Base-by-base conservation (phyloP, 1,140 invertebrate genomes). In the Hesperophylax magnus region DNA sequence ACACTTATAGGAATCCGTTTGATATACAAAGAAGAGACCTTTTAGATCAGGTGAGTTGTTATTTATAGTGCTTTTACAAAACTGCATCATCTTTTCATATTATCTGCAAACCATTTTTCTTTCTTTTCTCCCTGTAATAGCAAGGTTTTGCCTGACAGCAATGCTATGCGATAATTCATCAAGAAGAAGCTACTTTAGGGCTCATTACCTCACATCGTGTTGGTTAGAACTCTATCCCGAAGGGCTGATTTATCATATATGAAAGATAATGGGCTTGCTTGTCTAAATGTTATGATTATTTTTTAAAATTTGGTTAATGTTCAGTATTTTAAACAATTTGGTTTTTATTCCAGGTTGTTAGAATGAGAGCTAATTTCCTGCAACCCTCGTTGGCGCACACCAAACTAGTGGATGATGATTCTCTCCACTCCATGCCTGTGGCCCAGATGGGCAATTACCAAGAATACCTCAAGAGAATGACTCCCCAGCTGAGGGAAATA, bases 361-460 rank as follows among this genome's bases (percentile, higher is more conserved):
- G 96, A 85, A 98, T 99, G 97, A 93, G 98, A 74, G 95, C 96
- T 15, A 99, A 99, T 87, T 98, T 98, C 87, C 89, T 99, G 20
- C 96, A 97, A 85, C 93, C 94, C 31, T 92, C 95, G 4, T 89
- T 95, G 15, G 90, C 91, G 69, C 91, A 95, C 82, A 94, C 93
- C 1, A 94, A 94, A 84, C 87, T 97, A 53, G 92, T 97, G 76
- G 96, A 98, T 87, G 96, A 98, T 86, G 98, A 99, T 90, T 94
- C 95, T 81, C 92, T 97, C 14, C 98, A 99, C 88, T 98, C 96
- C 81, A 94, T 98, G 92, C 97, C 98, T 2, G 96, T 99, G 22
- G 94, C 96, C 65, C 97, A 99, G 88, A 99, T 99, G 98, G 98
- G 98, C 85, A 99, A 99, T 91, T 99, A 99, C 89, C 98, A 99